Conservation (phyloP, 2,797 vertebrate genomes). For the Enteromius fasciolatus region DNA sequence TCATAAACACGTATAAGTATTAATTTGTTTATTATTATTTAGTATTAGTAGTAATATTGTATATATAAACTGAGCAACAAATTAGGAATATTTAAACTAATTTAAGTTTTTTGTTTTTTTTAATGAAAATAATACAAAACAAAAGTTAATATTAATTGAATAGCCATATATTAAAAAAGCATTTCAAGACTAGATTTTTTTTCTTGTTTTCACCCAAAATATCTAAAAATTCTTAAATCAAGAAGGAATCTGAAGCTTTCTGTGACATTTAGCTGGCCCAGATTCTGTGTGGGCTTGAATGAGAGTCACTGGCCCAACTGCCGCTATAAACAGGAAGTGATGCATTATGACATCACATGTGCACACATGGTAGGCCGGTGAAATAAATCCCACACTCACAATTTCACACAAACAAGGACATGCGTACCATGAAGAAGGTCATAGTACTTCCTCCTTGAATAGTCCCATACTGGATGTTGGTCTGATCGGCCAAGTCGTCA, state of each 20-base stretch:
- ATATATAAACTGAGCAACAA: too few relatives aligned
- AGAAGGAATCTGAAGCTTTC: not conserved
- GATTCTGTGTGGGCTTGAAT: not conserved
- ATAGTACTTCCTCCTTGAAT: constrained; percentile 95
- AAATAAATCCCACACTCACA: not conserved
- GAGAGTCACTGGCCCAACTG: not conserved
- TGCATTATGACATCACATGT: constrained; percentile 3
- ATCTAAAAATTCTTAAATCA: too few relatives aligned
- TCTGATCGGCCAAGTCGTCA: constrained; percentile 92
- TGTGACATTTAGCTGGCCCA: not conserved
- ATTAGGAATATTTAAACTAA: too few relatives aligned
- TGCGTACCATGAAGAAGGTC: constrained; percentile 92
- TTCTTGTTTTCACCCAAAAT: too few relatives aligned
- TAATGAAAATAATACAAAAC: too few relatives aligned
- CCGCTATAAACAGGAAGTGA: constrained; percentile 3
- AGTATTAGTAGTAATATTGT: too few relatives aligned
- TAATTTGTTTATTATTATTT: too few relatives aligned
- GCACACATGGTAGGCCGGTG: not conserved
- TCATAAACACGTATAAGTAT: too few relatives aligned
- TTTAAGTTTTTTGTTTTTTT: too few relatives aligned
- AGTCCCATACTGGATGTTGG: constrained; percentile 94
- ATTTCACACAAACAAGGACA: constrained; percentile 15
- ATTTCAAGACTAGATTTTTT: too few relatives aligned
- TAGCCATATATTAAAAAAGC: too few relatives aligned
- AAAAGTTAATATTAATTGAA: too few relatives aligned